phyloP scores from a whole-genome alignment of 2,888 invertebrate species.

The Criorhina ranunculi region DNA sequence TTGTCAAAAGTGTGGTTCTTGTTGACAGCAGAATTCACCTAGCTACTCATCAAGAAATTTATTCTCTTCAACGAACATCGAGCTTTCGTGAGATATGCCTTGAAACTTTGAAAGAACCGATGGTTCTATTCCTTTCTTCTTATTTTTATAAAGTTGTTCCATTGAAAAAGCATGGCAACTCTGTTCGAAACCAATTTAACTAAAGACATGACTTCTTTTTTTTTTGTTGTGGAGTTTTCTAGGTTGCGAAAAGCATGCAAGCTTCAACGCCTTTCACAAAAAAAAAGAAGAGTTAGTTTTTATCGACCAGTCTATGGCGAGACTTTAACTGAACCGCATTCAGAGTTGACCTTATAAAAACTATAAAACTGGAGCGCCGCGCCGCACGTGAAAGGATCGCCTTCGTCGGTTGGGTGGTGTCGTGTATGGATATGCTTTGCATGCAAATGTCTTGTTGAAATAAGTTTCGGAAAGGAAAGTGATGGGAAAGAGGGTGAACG shows the following conservation, averaged over 20 bases:
- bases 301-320: slow-evolving; percentile 5
- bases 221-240: background rate
- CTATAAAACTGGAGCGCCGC: slow-evolving; percentile 7
- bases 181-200: background rate
- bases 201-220: background rate
- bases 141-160: too few species aligned
- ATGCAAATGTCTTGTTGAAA: background rate
- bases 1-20: too few species aligned
- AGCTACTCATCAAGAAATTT: too few species aligned
- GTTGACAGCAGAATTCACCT: too few species aligned
- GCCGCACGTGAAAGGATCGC: background rate
- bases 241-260: background rate
- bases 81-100: too few species aligned
- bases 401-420: background rate
- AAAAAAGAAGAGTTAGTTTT: background rate
- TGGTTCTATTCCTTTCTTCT: too few species aligned
- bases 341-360: slow-evolving; percentile 26
- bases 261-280: background rate
- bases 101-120: too few species aligned
- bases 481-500: background rate
- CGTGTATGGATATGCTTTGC: background rate
- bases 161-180: too few species aligned
- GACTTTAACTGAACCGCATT: slow-evolving; percentile 7
- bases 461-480: slow-evolving; percentile 7
- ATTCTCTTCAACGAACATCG: too few species aligned